A percentile compares a stretch with the other conserved stretches of the same genome.
Evolutionary conservation across 2,888 invertebrate species (phyloP).

Genomic region (Heliconius aoede): DNA sequence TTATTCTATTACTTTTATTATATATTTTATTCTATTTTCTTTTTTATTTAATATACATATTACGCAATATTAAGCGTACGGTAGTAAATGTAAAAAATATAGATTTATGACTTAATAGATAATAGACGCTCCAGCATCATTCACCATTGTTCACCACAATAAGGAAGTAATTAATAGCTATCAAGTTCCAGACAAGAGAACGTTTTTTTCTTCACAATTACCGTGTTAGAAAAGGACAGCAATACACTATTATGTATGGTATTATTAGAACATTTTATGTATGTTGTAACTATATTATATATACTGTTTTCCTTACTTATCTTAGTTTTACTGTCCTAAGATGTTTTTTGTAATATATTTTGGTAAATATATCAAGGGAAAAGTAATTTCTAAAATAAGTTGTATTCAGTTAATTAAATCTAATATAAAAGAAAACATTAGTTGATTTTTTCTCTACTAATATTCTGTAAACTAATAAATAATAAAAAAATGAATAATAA

Average conservation of each 20-base stretch:
- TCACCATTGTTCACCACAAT: conserved; percentile 10
- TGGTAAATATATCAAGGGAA: too few relatives aligned
- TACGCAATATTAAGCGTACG: background rate
- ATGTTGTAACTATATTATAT: background rate
- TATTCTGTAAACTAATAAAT: too few relatives aligned
- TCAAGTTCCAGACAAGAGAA: conserved; percentile 27
- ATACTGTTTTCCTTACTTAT: background rate
- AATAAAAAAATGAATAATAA: background rate
- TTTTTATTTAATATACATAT: too few relatives aligned
- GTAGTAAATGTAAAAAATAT: background rate
- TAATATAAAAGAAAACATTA: too few relatives aligned
- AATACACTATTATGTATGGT: background rate
- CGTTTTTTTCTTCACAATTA: conserved; percentile 21
- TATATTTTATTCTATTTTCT: too few relatives aligned
- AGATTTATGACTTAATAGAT: conserved; percentile 18
- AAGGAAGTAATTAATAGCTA: conserved; percentile 24
- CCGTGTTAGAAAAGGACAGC: background rate
- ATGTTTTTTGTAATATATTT: too few relatives aligned
- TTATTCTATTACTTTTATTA: too few relatives aligned
- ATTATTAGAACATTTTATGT: background rate
- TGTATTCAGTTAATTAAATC: too few relatives aligned
- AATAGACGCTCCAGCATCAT: conserved; percentile 10
- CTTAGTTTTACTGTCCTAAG: background rate
- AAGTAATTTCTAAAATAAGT: too few relatives aligned
- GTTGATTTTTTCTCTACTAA: too few relatives aligned